Percentiles rank a stretch among this genome's conserved stretches.
Conservation (phyloP, 1,140 invertebrate genomes). For the Pseudoatta argentina region DNA sequence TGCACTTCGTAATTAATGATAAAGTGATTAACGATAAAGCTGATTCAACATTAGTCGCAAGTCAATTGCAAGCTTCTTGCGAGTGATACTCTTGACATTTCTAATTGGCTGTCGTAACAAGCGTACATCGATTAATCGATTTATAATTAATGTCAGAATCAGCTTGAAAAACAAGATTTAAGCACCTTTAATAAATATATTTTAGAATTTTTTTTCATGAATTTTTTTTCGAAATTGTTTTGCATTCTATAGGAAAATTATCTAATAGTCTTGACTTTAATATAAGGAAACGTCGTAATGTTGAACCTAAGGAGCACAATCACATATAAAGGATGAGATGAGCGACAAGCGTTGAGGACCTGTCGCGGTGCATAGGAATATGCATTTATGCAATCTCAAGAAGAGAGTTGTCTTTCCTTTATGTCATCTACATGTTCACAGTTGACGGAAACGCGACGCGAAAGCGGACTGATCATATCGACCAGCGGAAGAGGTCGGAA, state of each 20-base stretch:
- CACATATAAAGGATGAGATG: not conserved
- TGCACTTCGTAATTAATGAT: not conserved
- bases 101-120: too few relatives aligned
- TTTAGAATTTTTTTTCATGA: not conserved
- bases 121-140: too few relatives aligned
- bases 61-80: too few relatives aligned
- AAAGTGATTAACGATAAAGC: not conserved
- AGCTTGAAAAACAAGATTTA: not conserved
- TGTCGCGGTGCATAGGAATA: conserved; percentile 11
- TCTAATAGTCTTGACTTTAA: not conserved
- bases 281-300: not conserved
- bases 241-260: not conserved
- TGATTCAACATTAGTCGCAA: too few relatives aligned
- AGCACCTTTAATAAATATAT: not conserved
- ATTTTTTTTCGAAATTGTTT: not conserved
- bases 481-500: not conserved
- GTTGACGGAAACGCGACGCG: conserved; percentile 28
- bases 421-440: conserved; percentile 18
- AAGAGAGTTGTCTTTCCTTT: not conserved
- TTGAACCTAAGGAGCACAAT: not conserved
- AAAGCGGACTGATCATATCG: too few relatives aligned
- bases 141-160: too few relatives aligned
- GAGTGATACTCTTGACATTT: too few relatives aligned
- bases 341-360: conserved; percentile 20
- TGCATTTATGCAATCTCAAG: conserved; percentile 27